These are phyloP conservation scores for Drosophila novamexicana DNA, from an alignment of 1,140 invertebrate species.

Conservation along the genomic window DNA sequence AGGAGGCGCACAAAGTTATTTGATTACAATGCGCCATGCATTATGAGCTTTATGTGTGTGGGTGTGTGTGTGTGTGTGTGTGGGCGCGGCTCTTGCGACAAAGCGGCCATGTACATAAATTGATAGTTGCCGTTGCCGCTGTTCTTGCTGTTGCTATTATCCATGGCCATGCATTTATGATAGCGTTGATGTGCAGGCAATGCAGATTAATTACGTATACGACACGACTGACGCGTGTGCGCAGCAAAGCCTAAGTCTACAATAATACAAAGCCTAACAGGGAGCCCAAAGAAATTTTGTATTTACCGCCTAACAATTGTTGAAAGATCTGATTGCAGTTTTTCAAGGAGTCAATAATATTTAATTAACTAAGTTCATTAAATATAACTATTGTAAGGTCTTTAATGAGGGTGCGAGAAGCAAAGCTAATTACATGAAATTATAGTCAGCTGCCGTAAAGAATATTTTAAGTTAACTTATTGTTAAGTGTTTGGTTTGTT, in stretches of 20 bases:
- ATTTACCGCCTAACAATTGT: neutral
- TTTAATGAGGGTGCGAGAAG: too few species aligned
- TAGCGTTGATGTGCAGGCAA: constrained; percentile 44
- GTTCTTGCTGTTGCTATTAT: constrained; percentile 22
- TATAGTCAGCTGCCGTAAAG: too few species aligned
- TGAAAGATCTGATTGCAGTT: neutral
- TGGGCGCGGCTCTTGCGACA: constrained; percentile 11
- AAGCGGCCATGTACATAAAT: constrained; percentile 37
- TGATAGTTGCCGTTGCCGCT: constrained; percentile 11
- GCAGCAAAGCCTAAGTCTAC: neutral
- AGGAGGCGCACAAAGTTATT: constrained; percentile 39
- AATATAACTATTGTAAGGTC: too few species aligned
- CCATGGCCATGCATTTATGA: constrained; percentile 48
- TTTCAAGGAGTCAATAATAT: too few species aligned
- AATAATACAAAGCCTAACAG: neutral
- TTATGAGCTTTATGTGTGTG: constrained; percentile 25
- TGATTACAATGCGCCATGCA: constrained; percentile 60
- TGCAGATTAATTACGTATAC: constrained; percentile 50
- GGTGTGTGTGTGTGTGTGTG: neutral
- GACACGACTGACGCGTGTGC: constrained; percentile 10
- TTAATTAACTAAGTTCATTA: too few species aligned
- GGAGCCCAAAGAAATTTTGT: neutral
- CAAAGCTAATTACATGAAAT: too few species aligned
- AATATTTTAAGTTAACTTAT: too few species aligned
- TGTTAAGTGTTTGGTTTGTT: too few species aligned